Base-by-base conservation (phyloP, 2,113 vertebrate genomes). In the Sceloporus undulatus region DNA sequence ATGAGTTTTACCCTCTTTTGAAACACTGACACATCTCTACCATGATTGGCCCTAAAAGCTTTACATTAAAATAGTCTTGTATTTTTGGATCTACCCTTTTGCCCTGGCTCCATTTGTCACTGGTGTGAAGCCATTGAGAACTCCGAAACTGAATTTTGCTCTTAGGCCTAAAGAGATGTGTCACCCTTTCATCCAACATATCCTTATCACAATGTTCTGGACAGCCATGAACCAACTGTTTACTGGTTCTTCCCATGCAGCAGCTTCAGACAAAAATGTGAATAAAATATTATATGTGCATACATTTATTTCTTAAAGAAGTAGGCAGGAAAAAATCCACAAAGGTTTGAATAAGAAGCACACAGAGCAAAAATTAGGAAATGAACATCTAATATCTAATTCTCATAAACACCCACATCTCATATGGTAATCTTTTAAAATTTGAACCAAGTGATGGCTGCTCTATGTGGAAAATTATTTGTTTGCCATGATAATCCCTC, bases 311-410 rank as follows among this genome's bases (percentile, higher is more conserved):
- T 62, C 13, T 78, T 91, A 93, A 90, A 83, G 89, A 93, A 85
- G 89, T 81, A 52, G 83, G 91, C 86, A 23, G 91, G 89, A 71
- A 84, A 92, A 87, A 77, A 3, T 48, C 48, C 21, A 52, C 54
- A 29, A 16, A 25, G 13, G 13, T 71, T 19, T 56, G 13, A 68
- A 71, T 40, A 56, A 2, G 4, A 40, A 48, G n/a, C 52, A 70
- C 5, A 21, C n/a, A 93, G 92, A 91, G 84, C 93, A 93, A 91
- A 93, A 90, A 8, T 70, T 29, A 59, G 56, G 56, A 59, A 13
- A 59, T 10, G 2, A 59, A 10, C 14, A 59, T 59, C 56, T 59
- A 59, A 59, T 59, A 16, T 3, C 56, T 10, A 59, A 59, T 59
- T 59, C 56, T 59, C 14, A 59, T 59, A 16, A 16, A 48, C 48